Evolutionary conservation across 2,888 invertebrate genomes (phyloP).

Genomic region (Tryphoninae sp.): DNA sequence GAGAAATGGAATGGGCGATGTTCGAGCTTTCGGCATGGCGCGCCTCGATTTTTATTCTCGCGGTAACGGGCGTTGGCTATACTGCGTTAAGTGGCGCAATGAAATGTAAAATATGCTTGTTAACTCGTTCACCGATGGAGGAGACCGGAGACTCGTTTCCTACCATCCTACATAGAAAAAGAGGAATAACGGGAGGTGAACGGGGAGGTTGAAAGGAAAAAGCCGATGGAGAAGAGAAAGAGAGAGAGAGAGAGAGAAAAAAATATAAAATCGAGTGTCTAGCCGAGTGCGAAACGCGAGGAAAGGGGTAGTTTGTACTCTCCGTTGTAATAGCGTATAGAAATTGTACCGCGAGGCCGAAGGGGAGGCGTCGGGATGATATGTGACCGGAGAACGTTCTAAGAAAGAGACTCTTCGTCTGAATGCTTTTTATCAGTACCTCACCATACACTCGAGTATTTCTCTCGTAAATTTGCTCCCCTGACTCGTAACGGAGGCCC

Average conservation of each 20-base stretch:
- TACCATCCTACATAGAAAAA: not conserved
- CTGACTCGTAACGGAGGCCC: not conserved
- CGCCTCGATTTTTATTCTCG: conserved; percentile 72
- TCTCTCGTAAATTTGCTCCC: conserved; percentile 47
- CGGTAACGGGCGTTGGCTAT: conserved; percentile 67
- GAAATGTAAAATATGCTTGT: conserved; percentile 80
- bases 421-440: conserved; percentile 58
- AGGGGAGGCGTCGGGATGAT: conserved; percentile 36
- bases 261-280: conserved; percentile 13
- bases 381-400: conserved; percentile 47
- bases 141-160: conserved; percentile 30
- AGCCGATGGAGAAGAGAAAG: conserved; percentile 43
- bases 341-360: conserved; percentile 21
- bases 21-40: conserved; percentile 22
- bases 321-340: conserved; percentile 35
- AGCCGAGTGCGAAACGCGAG: conserved; percentile 6
- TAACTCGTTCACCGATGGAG: conserved; percentile 68
- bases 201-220: conserved; percentile 29
- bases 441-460: conserved; percentile 56
- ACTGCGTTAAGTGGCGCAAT: conserved; percentile 78
- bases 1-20: conserved; percentile 16
- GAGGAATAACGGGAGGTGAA: conserved; percentile 22
- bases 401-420: conserved; percentile 49
- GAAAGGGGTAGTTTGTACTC: conserved; percentile 47
- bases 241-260: conserved; percentile 26